Conservation (phyloP, 1,140 invertebrate species). For the Drosophila lacteicornis region DNA sequence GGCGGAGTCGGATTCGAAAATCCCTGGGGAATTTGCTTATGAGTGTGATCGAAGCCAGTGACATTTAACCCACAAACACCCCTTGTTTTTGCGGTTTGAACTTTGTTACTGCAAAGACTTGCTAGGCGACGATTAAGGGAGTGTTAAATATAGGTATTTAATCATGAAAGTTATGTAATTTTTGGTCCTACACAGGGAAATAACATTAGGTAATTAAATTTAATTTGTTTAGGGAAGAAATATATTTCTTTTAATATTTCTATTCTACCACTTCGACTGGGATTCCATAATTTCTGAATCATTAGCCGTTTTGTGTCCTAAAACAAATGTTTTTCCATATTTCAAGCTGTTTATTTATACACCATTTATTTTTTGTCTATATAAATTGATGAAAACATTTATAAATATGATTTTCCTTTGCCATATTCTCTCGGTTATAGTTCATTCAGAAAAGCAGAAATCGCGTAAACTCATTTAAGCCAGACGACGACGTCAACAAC, state of each 20-base stretch:
- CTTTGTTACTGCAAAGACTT: background rate
- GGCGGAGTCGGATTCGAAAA: slow-evolving; percentile 5
- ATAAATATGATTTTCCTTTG: background rate
- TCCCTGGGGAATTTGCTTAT: slow-evolving; percentile 42
- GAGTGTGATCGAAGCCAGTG: slow-evolving; percentile 34
- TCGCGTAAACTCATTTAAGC: slow-evolving; percentile 36
- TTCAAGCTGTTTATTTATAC: background rate
- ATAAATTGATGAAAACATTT: background rate
- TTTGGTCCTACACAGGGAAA: background rate
- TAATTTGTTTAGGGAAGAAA: background rate
- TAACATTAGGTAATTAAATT: too few species aligned
- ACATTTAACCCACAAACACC: slow-evolving; percentile 12
- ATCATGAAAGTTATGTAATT: background rate
- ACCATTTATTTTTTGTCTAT: background rate
- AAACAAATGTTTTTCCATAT: background rate
- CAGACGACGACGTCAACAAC: slow-evolving; percentile 39
- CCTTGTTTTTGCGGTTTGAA: slow-evolving; percentile 15
- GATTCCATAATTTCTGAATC: too few species aligned
- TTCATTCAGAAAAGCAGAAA: slow-evolving; percentile 6
- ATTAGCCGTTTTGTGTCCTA: background rate
- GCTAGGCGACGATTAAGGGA: slow-evolving; percentile 4
- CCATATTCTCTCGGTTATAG: background rate
- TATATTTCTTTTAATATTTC: background rate
- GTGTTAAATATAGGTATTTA: slow-evolving; percentile 9
- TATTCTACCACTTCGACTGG: too few species aligned